phyloP scores from a whole-genome alignment of 1,140 invertebrate genomes.

The Lepidotrigona ventralis region DNA sequence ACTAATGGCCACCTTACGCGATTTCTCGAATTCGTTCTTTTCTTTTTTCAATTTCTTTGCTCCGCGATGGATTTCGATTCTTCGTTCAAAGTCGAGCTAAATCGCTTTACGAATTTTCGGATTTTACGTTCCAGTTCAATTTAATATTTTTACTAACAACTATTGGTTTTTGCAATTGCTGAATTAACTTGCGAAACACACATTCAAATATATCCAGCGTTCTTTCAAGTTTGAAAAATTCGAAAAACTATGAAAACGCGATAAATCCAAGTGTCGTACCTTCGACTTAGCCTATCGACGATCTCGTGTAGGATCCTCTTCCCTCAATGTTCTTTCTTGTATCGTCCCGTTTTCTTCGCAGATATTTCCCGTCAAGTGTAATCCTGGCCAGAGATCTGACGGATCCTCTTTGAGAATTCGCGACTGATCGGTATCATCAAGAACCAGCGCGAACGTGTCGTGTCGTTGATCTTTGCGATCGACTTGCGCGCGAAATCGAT shows the following conservation, averaged over 20 bases:
- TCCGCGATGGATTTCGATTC: too few relatives aligned
- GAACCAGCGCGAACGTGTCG: neutral
- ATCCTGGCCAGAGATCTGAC: constrained; percentile 36
- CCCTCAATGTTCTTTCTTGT: neutral
- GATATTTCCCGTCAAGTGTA: constrained; percentile 42
- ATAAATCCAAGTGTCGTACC: neutral
- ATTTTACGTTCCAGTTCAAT: too few relatives aligned
- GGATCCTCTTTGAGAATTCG: constrained; percentile 17
- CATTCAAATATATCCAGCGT: too few relatives aligned
- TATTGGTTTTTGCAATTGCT: too few relatives aligned
- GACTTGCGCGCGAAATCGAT: too few relatives aligned
- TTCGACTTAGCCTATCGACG: neutral
- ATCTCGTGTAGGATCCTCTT: neutral
- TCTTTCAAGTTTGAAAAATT: too few relatives aligned
- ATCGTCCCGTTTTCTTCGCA: neutral
- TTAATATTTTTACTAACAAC: too few relatives aligned
- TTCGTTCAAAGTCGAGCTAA: too few relatives aligned
- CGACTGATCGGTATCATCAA: constrained; percentile 42
- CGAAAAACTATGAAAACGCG: neutral
- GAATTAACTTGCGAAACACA: too few relatives aligned
- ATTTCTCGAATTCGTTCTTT: constrained; percentile 8
- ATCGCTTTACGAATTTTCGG: neutral
- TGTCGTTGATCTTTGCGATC: neutral
- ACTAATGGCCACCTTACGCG: constrained; percentile 28
- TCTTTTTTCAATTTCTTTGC: constrained; percentile 6